Percentiles rank a stretch among this genome's conserved stretches.
Evolutionary conservation across 1,140 invertebrate species (phyloP).

Genomic region (Pygmarrhopalites habei): DNA sequence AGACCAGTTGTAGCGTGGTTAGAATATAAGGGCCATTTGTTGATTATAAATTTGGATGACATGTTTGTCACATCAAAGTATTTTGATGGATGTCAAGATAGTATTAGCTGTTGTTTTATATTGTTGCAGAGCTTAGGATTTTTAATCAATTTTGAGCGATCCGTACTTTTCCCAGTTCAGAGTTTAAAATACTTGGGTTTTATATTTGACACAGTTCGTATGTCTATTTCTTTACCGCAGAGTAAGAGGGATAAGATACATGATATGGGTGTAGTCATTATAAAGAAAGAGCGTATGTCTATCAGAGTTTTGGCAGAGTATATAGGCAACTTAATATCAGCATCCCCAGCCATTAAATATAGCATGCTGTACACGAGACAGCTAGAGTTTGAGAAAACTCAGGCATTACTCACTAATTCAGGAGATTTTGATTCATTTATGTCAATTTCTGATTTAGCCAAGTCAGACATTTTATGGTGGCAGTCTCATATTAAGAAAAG

Average conservation of each 20-base stretch:
- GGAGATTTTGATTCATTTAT: background rate
- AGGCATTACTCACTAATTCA: background rate
- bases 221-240: background rate
- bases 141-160: background rate
- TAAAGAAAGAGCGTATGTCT: background rate
- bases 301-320: conserved; percentile 6
- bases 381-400: conserved; percentile 8
- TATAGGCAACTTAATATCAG: conserved; percentile 15
- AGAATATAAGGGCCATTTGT: background rate
- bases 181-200: conserved; percentile 16
- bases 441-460: background rate
- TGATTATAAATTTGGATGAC: background rate
- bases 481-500: background rate
- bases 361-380: conserved; percentile 20
- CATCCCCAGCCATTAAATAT: conserved; percentile 17
- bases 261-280: background rate
- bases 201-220: conserved; percentile 2
- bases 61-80: background rate
- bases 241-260: conserved; percentile 5
- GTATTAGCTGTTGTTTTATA: background rate
- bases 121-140: background rate
- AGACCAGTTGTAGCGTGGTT: background rate
- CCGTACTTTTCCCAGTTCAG: background rate
- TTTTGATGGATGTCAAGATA: background rate
- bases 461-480: conserved; percentile 11